Evolutionary conservation across 2,888 invertebrate genomes (phyloP), one percentile per base, ranked within the genome.

Genomic region (Thymelicus acteon): DNA sequence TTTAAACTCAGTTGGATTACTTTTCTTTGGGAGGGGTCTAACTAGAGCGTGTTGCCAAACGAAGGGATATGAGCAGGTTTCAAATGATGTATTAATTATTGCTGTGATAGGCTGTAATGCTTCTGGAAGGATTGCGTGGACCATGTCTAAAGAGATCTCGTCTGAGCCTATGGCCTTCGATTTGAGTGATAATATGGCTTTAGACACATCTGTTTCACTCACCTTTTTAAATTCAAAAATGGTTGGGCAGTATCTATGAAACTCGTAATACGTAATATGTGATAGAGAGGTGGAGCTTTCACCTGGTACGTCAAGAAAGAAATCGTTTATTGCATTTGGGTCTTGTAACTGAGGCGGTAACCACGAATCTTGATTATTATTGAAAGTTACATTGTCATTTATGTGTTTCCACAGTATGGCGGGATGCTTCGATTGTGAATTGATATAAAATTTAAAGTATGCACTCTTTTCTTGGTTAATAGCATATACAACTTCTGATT

Each of bases 11-110:
- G 15, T n/a, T n/a, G 58, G 37, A n/a, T 58, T n/a, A 4, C 7
- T 6, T 58, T 60, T 60, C n/a, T 60, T 60, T 39, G 60, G 60
- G 8, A 60, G 37, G 7, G 60, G 60, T 15, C 8, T 39, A 2
- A 60, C 60, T 0, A 60, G 4, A 2, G 60, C 60, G 4, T 39
- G 39, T 15, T 60, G 60, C 60, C 40, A 60, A 39, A 15, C 0
- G 4, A 2, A 2, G 15, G 60, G 60, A 40, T 7, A 60, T 0
- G 60, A 40, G 15, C 40, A 15, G 3, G 39, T 60, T 7, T 0
- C 7, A 40, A 60, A 12, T 0, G 60, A 60, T 31, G 6, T 57
- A 31, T 57, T 57, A 4, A 57, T 10, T 1, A 57, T 57, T 13
- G 31, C 7, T 15, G 40, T 60, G 7, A 60, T n/a, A 2, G 10